phyloP scores from a whole-genome alignment of 2,797 vertebrate species.

The Merluccius polli region DNA sequence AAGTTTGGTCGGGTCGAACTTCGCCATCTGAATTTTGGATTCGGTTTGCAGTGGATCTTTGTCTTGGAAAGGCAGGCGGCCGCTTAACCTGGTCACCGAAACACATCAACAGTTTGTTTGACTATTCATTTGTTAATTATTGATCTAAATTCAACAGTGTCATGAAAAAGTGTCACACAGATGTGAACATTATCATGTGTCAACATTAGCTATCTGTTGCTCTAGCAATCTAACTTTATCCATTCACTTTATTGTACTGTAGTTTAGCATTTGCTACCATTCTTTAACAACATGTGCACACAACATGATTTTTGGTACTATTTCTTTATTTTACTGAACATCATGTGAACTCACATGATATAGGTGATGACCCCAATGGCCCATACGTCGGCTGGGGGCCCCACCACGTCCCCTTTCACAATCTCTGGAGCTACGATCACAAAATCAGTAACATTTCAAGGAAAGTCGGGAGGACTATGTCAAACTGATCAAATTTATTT shows the following conservation, averaged over 20 bases:
- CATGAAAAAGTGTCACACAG: background rate
- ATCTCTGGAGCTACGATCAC: constrained; percentile 84
- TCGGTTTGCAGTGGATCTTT: constrained; percentile 79
- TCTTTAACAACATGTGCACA: background rate
- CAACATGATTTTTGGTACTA: background rate
- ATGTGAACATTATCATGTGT: too few species aligned
- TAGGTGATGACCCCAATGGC: constrained; percentile 82
- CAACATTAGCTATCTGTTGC: too few species aligned
- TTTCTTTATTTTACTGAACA: background rate
- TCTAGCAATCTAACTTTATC: too few species aligned
- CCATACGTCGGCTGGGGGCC: constrained; percentile 92
- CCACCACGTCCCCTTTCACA: constrained; percentile 88
- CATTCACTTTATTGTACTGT: background rate
- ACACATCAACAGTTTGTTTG: background rate
- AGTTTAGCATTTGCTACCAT: background rate
- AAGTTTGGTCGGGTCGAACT: constrained; percentile 87
- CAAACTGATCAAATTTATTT: background rate
- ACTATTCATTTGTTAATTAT: background rate
- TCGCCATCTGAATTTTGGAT: constrained; percentile 85
- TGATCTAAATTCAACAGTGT: background rate
- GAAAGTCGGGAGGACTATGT: background rate
- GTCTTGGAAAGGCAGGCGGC: constrained; percentile 87
- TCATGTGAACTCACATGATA: constrained; percentile 81
- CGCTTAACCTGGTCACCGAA: constrained; percentile 82
- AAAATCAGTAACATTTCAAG: background rate